Evolutionary conservation across 1,140 invertebrate species (phyloP).

Genomic region (Drosophila rufa): DNA sequence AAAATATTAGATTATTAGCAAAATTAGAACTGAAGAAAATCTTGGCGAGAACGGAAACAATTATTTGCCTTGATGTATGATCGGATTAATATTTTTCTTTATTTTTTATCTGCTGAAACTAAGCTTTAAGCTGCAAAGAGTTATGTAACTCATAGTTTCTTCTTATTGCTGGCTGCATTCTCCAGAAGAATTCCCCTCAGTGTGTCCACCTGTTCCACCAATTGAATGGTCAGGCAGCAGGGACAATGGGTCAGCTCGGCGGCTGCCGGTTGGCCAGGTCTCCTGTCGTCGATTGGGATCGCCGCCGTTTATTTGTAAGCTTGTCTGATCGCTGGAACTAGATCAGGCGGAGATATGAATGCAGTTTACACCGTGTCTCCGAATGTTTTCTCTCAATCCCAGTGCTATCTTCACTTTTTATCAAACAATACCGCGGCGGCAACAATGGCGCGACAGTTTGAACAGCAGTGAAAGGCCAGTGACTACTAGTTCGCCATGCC

Average conservation of each 20-base stretch:
- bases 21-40: too few species aligned
- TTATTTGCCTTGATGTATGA: too few species aligned
- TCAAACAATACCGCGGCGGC: slow-evolving; percentile 48
- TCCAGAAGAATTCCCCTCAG: slow-evolving; percentile 10
- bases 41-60: too few species aligned
- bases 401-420: slow-evolving; percentile 66
- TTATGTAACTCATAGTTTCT: not conserved
- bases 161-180: not conserved
- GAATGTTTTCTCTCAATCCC: slow-evolving; percentile 62
- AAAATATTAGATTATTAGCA: too few species aligned
- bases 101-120: not conserved
- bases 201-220: slow-evolving; percentile 20
- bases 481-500: not conserved
- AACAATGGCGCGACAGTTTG: slow-evolving; percentile 40
- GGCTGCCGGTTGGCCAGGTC: not conserved
- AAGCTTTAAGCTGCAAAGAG: not conserved
- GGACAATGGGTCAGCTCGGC: slow-evolving; percentile 40
- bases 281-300: slow-evolving; percentile 55
- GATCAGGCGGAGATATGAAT: slow-evolving; percentile 61
- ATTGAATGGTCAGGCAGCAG: slow-evolving; percentile 50
- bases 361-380: slow-evolving; percentile 59
- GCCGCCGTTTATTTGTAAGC: slow-evolving; percentile 52
- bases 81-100: too few species aligned
- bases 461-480: slow-evolving; percentile 62
- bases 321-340: slow-evolving; percentile 49